Evolutionary conservation across 2,888 invertebrate genomes (phyloP).

Genomic region (Nomada lathburiana): DNA sequence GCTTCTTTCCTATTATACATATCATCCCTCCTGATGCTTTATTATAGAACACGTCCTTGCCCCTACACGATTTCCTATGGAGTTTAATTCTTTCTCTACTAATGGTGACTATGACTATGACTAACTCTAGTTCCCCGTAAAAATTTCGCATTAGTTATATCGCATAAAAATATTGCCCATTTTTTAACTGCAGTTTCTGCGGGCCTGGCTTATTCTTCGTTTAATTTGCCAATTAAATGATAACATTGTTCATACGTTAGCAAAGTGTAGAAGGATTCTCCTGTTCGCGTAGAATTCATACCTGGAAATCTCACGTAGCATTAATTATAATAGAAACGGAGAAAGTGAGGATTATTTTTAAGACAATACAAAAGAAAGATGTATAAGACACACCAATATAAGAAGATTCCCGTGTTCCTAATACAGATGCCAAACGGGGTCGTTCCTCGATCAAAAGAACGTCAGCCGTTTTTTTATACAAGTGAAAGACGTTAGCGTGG

Average conservation of each 20-base stretch:
- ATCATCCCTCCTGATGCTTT: no score
- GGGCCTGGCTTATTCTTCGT: no score
- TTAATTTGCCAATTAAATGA: no score
- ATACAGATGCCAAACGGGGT: slow-evolving; percentile 90
- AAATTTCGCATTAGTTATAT: no score
- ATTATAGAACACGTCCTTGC: no score
- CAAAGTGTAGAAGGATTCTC: background rate
- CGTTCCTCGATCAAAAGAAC: slow-evolving; percentile 90
- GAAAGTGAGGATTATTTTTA: background rate
- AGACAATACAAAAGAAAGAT: background rate
- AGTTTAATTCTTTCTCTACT: no score
- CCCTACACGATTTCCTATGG: no score
- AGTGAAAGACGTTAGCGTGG: slow-evolving; percentile 89
- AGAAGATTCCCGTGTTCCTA: slow-evolving; percentile 89
- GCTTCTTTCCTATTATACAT: no score
- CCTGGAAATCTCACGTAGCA: background rate
- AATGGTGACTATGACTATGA: no score
- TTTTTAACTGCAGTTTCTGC: no score
- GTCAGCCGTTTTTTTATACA: slow-evolving; percentile 88
- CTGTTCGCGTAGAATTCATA: background rate
- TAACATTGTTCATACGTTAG: background rate
- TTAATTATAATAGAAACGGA: background rate
- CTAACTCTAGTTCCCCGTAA: no score
- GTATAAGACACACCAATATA: slow-evolving; percentile 62
- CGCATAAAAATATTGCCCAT: no score